Conservation (phyloP, 2,113 vertebrate species). For the Myotis brandtii region DNA sequence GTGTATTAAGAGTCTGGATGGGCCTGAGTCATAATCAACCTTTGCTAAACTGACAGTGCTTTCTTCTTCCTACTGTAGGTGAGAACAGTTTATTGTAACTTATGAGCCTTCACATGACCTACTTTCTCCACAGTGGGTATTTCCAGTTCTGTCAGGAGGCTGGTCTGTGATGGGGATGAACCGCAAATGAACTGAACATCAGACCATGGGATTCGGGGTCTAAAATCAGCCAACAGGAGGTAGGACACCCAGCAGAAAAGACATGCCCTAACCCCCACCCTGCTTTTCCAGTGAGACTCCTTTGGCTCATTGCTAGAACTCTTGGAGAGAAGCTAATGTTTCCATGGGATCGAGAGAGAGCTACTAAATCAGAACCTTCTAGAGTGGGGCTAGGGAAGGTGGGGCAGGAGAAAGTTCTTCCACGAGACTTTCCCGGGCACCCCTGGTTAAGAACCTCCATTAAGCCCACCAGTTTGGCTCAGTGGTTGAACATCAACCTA, state of each 20-base stretch:
- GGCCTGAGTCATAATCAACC: neutral
- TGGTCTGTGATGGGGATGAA: neutral
- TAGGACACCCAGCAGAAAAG: too few species aligned
- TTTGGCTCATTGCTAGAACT: neutral
- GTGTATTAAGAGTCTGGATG: neutral
- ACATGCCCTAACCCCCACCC: too few species aligned
- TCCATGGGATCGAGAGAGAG: neutral
- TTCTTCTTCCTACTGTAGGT: neutral
- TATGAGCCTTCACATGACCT: neutral
- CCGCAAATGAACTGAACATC: neutral
- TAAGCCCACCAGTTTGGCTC: neutral
- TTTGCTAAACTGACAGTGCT: neutral
- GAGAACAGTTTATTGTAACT: neutral
- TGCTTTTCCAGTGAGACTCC: neutral
- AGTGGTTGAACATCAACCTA: too few species aligned
- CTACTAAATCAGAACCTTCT: neutral
- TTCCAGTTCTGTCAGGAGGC: neutral
- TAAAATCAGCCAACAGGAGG: neutral
- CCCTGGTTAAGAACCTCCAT: neutral
- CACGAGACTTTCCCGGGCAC: rapidly evolving
- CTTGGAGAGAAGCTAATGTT: neutral
- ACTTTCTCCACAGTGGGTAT: neutral
- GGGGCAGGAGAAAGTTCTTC: neutral
- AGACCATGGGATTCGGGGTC: rapidly evolving
- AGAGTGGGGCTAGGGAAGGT: neutral